phyloP scores from a whole-genome alignment of 1,140 invertebrate genomes.

The Idris sp. region DNA sequence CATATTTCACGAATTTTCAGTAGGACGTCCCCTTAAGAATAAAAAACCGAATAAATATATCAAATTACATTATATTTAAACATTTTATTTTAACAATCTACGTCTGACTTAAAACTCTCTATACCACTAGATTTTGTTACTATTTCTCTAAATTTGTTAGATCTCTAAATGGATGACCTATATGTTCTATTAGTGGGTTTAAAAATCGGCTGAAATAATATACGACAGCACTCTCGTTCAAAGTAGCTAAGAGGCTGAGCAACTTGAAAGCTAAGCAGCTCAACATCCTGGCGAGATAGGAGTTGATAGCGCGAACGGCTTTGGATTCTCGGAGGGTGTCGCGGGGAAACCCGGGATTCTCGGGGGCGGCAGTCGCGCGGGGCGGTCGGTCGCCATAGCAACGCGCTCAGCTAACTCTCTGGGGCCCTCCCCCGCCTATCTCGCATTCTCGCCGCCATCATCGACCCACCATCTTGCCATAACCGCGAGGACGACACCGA shows the following conservation, averaged over 20 bases:
- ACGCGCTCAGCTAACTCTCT: conserved; percentile 70
- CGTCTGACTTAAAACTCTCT: too few species aligned
- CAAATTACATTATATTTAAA: too few species aligned
- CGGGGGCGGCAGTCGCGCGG: conserved; percentile 70
- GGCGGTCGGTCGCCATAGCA: conserved; percentile 78
- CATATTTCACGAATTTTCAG: too few species aligned
- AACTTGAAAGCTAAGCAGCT: conserved; percentile 55
- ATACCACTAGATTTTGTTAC: too few species aligned
- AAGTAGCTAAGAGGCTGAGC: conserved; percentile 35
- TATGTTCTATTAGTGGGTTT: too few species aligned
- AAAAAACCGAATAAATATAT: too few species aligned
- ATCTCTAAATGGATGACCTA: too few species aligned
- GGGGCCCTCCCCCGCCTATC: conserved; percentile 57
- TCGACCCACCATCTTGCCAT: conserved; percentile 78
- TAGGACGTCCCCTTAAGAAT: too few species aligned
- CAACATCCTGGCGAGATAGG: conserved; percentile 57
- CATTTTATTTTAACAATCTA: too few species aligned
- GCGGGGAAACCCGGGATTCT: conserved; percentile 71
- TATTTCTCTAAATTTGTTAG: too few species aligned
- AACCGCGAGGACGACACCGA: conserved; percentile 60
- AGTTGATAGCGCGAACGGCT: conserved; percentile 43
- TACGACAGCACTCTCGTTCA: conserved; percentile 5
- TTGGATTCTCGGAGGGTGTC: conserved; percentile 61
- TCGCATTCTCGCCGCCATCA: conserved; percentile 74
- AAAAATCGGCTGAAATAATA: conserved; percentile 42